Percentiles rank a stretch among this genome's conserved stretches.
Evolutionary conservation across 2,888 invertebrate species (phyloP).

Genomic region (Gymnoscelis rufifasciata): DNA sequence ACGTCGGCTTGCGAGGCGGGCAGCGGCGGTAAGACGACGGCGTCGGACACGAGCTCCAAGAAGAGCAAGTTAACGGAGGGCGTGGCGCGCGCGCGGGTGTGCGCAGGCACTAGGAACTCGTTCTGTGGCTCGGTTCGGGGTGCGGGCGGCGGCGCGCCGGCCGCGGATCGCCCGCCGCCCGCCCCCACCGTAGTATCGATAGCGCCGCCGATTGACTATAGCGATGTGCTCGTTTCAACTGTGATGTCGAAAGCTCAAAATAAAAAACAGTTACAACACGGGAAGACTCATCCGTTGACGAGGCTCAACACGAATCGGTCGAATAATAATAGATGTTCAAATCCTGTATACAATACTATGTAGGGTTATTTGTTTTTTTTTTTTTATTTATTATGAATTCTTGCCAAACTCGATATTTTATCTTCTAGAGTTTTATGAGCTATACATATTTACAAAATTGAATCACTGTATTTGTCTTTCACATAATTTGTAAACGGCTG

Average conservation of each 20-base stretch:
- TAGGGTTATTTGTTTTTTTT: constrained; percentile 76
- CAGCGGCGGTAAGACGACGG: constrained; percentile 29
- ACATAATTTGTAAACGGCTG: constrained; percentile 70
- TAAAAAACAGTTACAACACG: constrained; percentile 92
- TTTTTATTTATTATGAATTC: constrained; percentile 77
- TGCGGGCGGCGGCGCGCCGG: constrained; percentile 9
- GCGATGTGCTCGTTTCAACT: constrained; percentile 81
- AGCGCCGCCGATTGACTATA: constrained; percentile 68
- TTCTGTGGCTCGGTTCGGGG: constrained; percentile 43
- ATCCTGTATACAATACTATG: constrained; percentile 94
- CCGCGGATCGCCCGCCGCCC: constrained; percentile 51
- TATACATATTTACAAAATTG: constrained; percentile 70
- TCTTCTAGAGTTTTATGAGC: constrained; percentile 78
- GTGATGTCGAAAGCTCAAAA: constrained; percentile 85
- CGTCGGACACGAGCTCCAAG: constrained; percentile 22
- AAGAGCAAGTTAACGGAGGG: constrained; percentile 29
- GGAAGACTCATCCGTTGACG: constrained; percentile 94
- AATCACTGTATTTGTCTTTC: constrained; percentile 75
- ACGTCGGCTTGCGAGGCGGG: constrained; percentile 25
- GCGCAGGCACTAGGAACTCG: too few relatives aligned
- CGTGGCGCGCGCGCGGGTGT: constrained; percentile 2
- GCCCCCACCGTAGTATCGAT: constrained; percentile 61
- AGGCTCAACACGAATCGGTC: constrained; percentile 89
- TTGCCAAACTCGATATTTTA: constrained; percentile 79
- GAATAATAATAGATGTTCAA: constrained; percentile 85